A percentile compares a stretch with the other conserved stretches of the same genome.
Conservation (phyloP, 1,140 invertebrate genomes). For the Neodiprion pinetum region DNA sequence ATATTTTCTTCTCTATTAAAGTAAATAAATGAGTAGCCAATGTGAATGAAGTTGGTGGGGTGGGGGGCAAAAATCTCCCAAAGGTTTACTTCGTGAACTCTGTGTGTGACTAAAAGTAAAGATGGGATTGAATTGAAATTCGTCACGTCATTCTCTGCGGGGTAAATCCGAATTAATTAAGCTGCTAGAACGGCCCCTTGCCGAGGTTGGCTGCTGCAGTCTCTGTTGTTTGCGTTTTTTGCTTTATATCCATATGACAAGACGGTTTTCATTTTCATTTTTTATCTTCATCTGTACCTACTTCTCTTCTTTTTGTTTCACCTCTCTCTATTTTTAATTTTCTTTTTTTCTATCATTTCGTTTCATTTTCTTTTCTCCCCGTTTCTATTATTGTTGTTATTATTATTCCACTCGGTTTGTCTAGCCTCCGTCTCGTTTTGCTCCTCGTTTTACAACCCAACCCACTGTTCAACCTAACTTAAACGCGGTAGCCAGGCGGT, state of each 20-base stretch:
- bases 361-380: constrained; percentile 27
- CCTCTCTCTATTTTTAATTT: constrained; percentile 5
- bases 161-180: constrained; percentile 62
- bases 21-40: too few species aligned
- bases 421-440: not conserved
- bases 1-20: too few species aligned
- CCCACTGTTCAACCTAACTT: constrained; percentile 38
- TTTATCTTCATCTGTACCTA: not conserved
- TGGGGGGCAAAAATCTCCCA: too few species aligned
- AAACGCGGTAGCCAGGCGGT: constrained; percentile 55
- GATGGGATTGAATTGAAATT: constrained; percentile 58
- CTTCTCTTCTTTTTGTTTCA: constrained; percentile 13
- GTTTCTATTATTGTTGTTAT: constrained; percentile 19
- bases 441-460: not conserved
- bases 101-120: constrained; percentile 27
- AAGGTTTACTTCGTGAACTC: too few species aligned
- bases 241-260: too few species aligned
- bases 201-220: constrained; percentile 36
- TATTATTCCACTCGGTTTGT: not conserved
- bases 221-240: not conserved
- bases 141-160: constrained; percentile 50
- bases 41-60: too few species aligned
- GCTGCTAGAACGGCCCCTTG: constrained; percentile 43
- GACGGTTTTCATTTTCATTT: constrained; percentile 8
- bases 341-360: constrained; percentile 20